Evolutionary conservation across 2,113 vertebrate species (phyloP).

Genomic region (Kryptolebias marmoratus): DNA sequence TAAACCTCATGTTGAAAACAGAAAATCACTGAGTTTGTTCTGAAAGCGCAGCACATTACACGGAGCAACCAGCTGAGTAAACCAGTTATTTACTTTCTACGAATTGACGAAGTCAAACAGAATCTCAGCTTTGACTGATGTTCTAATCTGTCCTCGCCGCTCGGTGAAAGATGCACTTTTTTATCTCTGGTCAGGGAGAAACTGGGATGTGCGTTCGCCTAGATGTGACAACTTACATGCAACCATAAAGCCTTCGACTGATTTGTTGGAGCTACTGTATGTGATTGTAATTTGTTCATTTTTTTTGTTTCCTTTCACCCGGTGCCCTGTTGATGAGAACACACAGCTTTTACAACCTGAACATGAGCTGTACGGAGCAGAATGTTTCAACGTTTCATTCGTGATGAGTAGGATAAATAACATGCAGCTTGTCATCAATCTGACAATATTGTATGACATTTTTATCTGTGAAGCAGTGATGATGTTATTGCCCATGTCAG

Average conservation of each 20-base stretch:
- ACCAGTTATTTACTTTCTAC: conserved; percentile 42
- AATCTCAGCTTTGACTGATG: conserved; percentile 51
- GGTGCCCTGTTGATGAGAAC: conserved; percentile 12
- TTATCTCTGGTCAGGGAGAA: conserved; percentile 48
- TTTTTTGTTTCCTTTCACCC: conserved; percentile 7
- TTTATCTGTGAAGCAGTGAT: neutral
- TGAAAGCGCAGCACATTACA: conserved; percentile 19
- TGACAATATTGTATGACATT: conserved; percentile 8
- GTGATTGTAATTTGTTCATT: conserved; percentile 14
- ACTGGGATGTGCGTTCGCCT: conserved; percentile 38
- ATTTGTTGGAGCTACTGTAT: conserved; percentile 33
- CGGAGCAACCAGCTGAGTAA: neutral
- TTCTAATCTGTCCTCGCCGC: conserved; percentile 42
- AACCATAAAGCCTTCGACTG: conserved; percentile 30
- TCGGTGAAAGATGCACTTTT: conserved; percentile 34
- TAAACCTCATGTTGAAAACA: neutral
- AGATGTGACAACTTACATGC: conserved; percentile 42
- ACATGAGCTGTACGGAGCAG: conserved; percentile 16
- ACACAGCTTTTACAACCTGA: neutral
- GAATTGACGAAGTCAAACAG: conserved; percentile 55
- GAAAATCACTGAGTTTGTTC: neutral
- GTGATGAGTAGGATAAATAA: conserved; percentile 9
- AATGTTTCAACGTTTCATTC: neutral
- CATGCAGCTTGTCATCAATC: conserved; percentile 6
- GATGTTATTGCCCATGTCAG: no score